phyloP scores from a whole-genome alignment of 2,888 invertebrate species.

The Hirtodrosophila duncani region DNA sequence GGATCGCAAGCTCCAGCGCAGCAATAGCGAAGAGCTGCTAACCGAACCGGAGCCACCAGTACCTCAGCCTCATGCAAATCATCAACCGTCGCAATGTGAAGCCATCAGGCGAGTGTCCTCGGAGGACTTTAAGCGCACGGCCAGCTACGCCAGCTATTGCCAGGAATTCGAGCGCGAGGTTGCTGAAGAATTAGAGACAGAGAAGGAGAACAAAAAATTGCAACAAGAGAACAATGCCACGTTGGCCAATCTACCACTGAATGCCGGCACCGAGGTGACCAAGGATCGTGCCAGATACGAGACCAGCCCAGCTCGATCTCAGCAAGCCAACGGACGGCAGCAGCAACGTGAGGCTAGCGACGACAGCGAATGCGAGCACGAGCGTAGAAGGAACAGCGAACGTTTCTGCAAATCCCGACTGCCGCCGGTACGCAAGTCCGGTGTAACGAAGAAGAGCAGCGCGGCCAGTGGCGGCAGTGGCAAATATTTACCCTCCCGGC shows the following conservation, averaged over 20 bases:
- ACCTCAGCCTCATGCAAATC: not conserved
- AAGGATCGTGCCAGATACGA: constrained; percentile 73
- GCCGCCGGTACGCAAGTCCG: constrained; percentile 80
- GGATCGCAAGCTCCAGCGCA: constrained; percentile 82
- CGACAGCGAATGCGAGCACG: constrained; percentile 82
- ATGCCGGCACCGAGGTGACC: constrained; percentile 41
- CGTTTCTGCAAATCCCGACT: constrained; percentile 82
- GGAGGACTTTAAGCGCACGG: constrained; percentile 75
- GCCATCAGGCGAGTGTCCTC: constrained; percentile 75
- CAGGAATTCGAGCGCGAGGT: constrained; percentile 60
- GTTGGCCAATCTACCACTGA: constrained; percentile 59
- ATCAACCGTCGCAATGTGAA: constrained; percentile 37
- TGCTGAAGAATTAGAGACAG: constrained; percentile 25
- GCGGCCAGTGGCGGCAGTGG: constrained; percentile 49
- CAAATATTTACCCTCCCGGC: constrained; percentile 68
- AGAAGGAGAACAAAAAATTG: constrained; percentile 16
- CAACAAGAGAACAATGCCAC: constrained; percentile 71
- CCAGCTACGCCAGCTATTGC: constrained; percentile 67
- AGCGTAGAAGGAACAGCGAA: constrained; percentile 82
- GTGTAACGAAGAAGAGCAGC: constrained; percentile 76
- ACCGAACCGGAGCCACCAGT: constrained; percentile 77
- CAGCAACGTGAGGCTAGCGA: constrained; percentile 77
- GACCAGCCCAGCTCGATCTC: constrained; percentile 78
- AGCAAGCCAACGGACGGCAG: constrained; percentile 54
- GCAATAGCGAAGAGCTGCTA: constrained; percentile 82